phyloP scores from a whole-genome alignment of 2,888 invertebrate species.

The Oeneis ivallda region DNA sequence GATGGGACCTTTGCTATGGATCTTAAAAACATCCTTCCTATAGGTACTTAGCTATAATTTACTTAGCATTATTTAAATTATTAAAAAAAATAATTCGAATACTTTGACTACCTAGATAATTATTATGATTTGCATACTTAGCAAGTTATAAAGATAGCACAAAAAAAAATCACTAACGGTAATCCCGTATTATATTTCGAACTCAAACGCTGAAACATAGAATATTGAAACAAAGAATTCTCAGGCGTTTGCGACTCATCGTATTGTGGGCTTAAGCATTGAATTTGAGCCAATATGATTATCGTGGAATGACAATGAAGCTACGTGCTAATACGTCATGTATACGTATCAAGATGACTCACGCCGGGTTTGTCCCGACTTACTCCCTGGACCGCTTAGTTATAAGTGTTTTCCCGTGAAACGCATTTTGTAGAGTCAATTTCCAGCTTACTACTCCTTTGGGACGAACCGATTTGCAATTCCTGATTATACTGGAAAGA shows the following conservation, averaged over 20 bases:
- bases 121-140: neutral
- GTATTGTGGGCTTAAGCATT: slow-evolving; percentile 48
- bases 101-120: too few relatives aligned
- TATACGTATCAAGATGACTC: slow-evolving; percentile 52
- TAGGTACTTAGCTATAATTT: too few relatives aligned
- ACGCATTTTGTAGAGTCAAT: neutral
- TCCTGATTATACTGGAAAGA: neutral
- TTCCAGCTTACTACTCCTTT: neutral
- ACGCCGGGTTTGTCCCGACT: slow-evolving; percentile 45
- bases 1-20: too few relatives aligned
- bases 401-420: slow-evolving; percentile 22
- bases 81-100: too few relatives aligned
- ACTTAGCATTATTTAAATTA: too few relatives aligned
- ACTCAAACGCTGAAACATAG: neutral
- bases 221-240: slow-evolving; percentile 10
- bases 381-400: slow-evolving; percentile 23
- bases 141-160: neutral
- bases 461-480: neutral
- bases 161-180: neutral
- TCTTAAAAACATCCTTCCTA: too few relatives aligned
- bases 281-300: slow-evolving; percentile 59
- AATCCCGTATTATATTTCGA: neutral
- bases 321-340: slow-evolving; percentile 44
- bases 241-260: neutral
- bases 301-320: slow-evolving; percentile 54